Base-by-base conservation (phyloP, 2,888 invertebrate genomes). In the Pasiphila rectangulata region DNA sequence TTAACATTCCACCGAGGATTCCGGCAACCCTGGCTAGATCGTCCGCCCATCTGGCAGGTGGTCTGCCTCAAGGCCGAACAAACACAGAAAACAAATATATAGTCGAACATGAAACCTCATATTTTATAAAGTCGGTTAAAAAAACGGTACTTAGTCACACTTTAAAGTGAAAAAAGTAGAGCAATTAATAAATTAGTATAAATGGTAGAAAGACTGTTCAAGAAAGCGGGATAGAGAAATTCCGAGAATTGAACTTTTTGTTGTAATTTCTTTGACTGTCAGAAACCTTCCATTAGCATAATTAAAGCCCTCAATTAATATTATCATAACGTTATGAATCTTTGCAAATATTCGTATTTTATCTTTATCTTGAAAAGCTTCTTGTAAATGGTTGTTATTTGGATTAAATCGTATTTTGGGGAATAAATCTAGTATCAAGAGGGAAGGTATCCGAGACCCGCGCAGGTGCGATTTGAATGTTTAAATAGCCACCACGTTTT, bases 401-500 rank as follows among this genome's bases (percentile, higher is more conserved):
- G 9, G 9, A 9, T 30, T 9, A 9, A 6, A 16, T 32, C 17
- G 17, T 16, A 32, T 32, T 5, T 4, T 15, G n/a, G 2, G 6
- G 6, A 5, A 12, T 27, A 7, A 7, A 3, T 12, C 27, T 27
- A 13, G 5, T 27, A 32, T 30, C 17, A n/a, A n/a, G n/a, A n/a
- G n/a, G 6, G 10, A 2, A 13, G 29, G 15, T 5, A 9, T 3
- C 16, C 29, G 10, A 6, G 12, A 15, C 1, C 16, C 16, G 16
- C 3, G 38, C 57, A 61, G 59, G 61, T 61, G 56, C 49, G 39
- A 54, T 57, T 59, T 58, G 53, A 59, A 59, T 62, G 53, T 58
- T 62, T 62, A 62, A 61, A 57, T 52, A 51, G 49, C 44, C 51
- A 29, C 50, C 53, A 55, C 56, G 56, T 59, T 59, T 59, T 56